Evolutionary conservation across 2,113 vertebrate species (phyloP).

Genomic region (Muntiacus muntjak): DNA sequence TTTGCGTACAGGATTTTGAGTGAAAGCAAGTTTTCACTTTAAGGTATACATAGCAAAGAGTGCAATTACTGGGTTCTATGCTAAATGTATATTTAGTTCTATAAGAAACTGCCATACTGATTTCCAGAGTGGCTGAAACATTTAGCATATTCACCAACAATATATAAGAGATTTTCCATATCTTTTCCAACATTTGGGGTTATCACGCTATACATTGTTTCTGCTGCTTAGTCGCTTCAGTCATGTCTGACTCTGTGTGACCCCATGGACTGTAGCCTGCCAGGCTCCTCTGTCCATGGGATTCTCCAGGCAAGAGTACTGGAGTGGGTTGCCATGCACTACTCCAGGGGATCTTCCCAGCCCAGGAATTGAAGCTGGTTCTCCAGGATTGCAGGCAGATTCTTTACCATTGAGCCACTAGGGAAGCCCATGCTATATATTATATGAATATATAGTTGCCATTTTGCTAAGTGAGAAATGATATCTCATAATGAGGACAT

Average conservation of each 20-base stretch:
- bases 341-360: background rate
- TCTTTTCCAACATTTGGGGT: background rate
- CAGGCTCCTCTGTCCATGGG: background rate
- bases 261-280: background rate
- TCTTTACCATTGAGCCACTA: background rate
- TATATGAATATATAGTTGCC: background rate
- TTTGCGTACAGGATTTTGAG: background rate
- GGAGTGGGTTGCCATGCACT: background rate
- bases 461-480: background rate
- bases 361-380: background rate
- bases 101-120: background rate
- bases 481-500: background rate
- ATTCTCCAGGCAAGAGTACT: background rate
- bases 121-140: background rate
- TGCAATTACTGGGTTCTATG: background rate
- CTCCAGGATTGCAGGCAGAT: background rate
- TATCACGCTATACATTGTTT: background rate
- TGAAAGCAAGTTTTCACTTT: background rate
- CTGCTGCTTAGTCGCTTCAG: background rate
- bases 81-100: background rate
- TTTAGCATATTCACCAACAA: background rate
- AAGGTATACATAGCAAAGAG: background rate
- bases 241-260: background rate
- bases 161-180: background rate
- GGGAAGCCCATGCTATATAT: background rate